A percentile compares a stretch with the other conserved stretches of the same genome.
Conservation (phyloP, 2,113 vertebrate genomes). For the Strix uralensis region DNA sequence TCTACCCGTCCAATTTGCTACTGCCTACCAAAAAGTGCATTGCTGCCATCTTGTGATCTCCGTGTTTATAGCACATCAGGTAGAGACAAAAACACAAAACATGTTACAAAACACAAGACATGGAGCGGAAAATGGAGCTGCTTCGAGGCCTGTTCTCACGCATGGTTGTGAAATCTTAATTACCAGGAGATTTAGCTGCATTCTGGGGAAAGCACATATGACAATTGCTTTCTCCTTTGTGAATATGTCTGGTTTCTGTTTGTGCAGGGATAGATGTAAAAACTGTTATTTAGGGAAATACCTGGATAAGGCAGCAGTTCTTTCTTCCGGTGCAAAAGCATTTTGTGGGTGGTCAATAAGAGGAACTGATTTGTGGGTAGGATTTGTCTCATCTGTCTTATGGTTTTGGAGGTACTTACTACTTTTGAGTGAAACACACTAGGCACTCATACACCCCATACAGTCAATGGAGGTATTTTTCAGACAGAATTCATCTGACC, state of each 20-base stretch:
- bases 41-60: slow-evolving; percentile 69
- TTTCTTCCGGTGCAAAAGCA: background rate
- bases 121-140: accelerated
- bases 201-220: background rate
- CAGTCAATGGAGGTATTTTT: background rate
- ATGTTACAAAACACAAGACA: background rate
- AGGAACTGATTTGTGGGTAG: background rate
- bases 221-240: background rate
- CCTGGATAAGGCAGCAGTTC: background rate
- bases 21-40: background rate
- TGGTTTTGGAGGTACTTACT: background rate
- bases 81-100: too few relatives aligned
- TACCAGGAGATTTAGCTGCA: background rate
- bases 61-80: background rate
- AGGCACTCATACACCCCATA: too few relatives aligned
- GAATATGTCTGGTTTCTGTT: background rate
- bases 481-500: background rate
- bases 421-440: background rate
- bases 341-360: background rate
- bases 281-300: background rate
- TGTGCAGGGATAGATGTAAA: background rate
- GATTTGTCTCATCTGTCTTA: background rate
- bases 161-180: background rate
- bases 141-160: background rate
- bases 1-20: accelerated